Evolutionary conservation across 2,888 invertebrate genomes (phyloP).

Genomic region (Mongoloraphidia duomilia): DNA sequence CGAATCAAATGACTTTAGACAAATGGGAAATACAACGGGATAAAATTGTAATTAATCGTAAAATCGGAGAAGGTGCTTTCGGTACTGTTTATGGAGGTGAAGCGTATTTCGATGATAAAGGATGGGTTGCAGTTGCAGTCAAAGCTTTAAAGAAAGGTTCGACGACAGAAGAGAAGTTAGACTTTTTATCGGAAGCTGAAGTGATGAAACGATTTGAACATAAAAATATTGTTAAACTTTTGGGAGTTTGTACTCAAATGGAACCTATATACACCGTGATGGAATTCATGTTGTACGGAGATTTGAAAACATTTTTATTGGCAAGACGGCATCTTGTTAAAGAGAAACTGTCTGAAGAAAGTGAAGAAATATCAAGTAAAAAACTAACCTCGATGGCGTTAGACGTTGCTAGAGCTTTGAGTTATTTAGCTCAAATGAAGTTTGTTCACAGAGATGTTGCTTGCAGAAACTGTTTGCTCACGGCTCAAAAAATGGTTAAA

Average conservation of each 20-base stretch:
- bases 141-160: slow-evolving; percentile 79
- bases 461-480: slow-evolving; percentile 54
- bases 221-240: slow-evolving; percentile 68
- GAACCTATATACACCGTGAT: slow-evolving; percentile 84
- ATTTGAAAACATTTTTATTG: slow-evolving; percentile 75
- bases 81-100: slow-evolving; percentile 89
- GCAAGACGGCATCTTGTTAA: slow-evolving; percentile 71
- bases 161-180: slow-evolving; percentile 70
- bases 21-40: slow-evolving; percentile 81
- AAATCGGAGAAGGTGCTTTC: slow-evolving; percentile 80
- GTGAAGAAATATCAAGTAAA: slow-evolving; percentile 64
- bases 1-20: slow-evolving; percentile 44
- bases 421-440: slow-evolving; percentile 69
- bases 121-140: slow-evolving; percentile 77
- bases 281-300: slow-evolving; percentile 91
- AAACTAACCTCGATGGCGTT: slow-evolving; percentile 76
- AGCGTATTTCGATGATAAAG: slow-evolving; percentile 50
- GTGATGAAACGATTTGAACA: slow-evolving; percentile 90
- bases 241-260: slow-evolving; percentile 74
- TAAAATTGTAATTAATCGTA: slow-evolving; percentile 71
- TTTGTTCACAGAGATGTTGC: slow-evolving; percentile 84
- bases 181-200: slow-evolving; percentile 85
- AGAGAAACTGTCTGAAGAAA: slow-evolving; percentile 43
- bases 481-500: slow-evolving; percentile 52
- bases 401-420: slow-evolving; percentile 72